A percentile compares a stretch with the other conserved stretches of the same genome.
phyloP scores from a whole-genome alignment of 2,888 invertebrate species.

The Cheilosia urbana region DNA sequence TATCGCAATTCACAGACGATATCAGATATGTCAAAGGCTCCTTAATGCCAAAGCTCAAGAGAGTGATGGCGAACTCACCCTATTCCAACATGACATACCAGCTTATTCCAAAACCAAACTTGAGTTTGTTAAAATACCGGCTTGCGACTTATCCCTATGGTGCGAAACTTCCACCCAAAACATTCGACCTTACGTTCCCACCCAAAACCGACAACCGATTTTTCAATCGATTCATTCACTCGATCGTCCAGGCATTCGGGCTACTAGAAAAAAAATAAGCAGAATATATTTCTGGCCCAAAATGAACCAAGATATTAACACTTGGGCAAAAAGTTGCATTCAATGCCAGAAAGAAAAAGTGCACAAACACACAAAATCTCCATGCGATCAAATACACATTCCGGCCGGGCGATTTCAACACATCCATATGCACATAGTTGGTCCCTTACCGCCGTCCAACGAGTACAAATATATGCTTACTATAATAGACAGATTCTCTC shows the following conservation, averaged over 20 bases:
- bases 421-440: conserved; percentile 46
- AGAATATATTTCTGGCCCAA: conserved; percentile 45
- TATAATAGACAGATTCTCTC: conserved; percentile 5
- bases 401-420: conserved; percentile 59
- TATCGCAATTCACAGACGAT: conserved; percentile 50
- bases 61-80: conserved; percentile 10
- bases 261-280: conserved; percentile 28
- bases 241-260: conserved; percentile 30
- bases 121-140: conserved; percentile 13
- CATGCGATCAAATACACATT: conserved; percentile 21
- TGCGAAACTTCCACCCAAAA: conserved; percentile 31
- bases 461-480: conserved; percentile 5
- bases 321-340: conserved; percentile 40
- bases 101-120: conserved; percentile 8
- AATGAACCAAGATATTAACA: conserved; percentile 35
- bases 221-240: conserved; percentile 23
- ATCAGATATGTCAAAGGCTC: conserved; percentile 29
- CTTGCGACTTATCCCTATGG: conserved; percentile 24
- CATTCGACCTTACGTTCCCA: conserved; percentile 20
- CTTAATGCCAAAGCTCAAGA: conserved; percentile 13
- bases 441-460: not conserved
- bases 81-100: not conserved
- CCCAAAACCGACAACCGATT: not conserved
- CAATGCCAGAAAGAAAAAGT: conserved; percentile 62
- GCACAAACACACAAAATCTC: conserved; percentile 55